Percentiles rank a stretch among this genome's conserved stretches.
phyloP scores from a whole-genome alignment of 1,140 invertebrate species.

The Pantala flavescens region DNA sequence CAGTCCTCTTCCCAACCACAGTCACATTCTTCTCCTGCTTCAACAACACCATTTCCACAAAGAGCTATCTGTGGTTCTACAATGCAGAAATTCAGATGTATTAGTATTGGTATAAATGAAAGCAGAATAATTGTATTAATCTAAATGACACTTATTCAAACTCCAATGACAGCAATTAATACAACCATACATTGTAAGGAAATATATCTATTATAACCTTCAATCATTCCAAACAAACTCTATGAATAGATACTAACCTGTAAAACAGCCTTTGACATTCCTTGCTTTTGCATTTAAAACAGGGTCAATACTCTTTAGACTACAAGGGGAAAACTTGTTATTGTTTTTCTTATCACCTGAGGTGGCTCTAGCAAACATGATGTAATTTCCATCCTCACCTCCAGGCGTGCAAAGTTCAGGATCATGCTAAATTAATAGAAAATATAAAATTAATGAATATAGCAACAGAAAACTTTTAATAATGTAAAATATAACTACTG shows the following conservation, averaged over 20 bases:
- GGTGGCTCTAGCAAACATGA: constrained; percentile 94
- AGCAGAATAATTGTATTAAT: constrained; percentile 19
- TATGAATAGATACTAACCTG: constrained; percentile 44
- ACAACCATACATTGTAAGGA: too few relatives aligned
- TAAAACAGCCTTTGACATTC: constrained; percentile 83
- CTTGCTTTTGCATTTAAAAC: constrained; percentile 88
- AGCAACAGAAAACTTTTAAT: too few relatives aligned
- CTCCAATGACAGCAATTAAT: too few relatives aligned
- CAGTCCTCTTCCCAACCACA: constrained; percentile 97
- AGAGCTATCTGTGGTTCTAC: constrained; percentile 76
- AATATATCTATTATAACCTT: too few relatives aligned
- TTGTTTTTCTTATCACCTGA: constrained; percentile 95
- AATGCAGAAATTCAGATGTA: constrained; percentile 22
- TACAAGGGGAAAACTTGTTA: constrained; percentile 86
- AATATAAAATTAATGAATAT: background rate
- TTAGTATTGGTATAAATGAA: background rate
- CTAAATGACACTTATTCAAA: constrained; percentile 8
- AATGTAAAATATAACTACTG: background rate
- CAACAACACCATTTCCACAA: constrained; percentile 95
- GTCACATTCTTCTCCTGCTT: constrained; percentile 93
- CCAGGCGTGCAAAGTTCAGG: constrained; percentile 84
- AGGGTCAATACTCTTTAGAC: constrained; percentile 86
- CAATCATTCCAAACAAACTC: background rate
- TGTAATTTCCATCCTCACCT: constrained; percentile 92
- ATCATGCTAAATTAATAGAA: constrained; percentile 64